Percentiles rank a stretch among this genome's conserved stretches.
Evolutionary conservation across 2,888 invertebrate species (phyloP).

Genomic region (Phaedon cochleariae): DNA sequence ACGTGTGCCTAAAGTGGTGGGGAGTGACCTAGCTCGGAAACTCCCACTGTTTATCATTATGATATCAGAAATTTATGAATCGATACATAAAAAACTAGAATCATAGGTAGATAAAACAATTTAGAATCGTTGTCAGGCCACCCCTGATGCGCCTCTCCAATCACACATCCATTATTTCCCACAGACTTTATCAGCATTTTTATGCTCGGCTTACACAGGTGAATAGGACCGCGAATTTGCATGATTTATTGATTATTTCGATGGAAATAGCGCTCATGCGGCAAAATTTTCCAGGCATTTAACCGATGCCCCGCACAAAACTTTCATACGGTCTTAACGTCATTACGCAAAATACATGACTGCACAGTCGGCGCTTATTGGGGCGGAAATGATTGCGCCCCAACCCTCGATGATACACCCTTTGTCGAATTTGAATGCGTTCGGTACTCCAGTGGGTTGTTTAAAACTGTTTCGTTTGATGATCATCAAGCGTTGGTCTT

Average conservation of each 20-base stretch:
- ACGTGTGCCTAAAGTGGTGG: too few relatives aligned
- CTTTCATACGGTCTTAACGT: slow-evolving; percentile 34
- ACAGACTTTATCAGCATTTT: slow-evolving; percentile 20
- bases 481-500: too few relatives aligned
- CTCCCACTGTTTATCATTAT: too few relatives aligned
- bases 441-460: too few relatives aligned
- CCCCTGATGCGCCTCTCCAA: background rate
- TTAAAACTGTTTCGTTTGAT: too few relatives aligned
- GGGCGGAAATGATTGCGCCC: slow-evolving; percentile 28
- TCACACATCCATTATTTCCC: background rate
- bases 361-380: slow-evolving; percentile 32
- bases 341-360: slow-evolving; percentile 32
- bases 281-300: slow-evolving; percentile 38
- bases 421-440: background rate
- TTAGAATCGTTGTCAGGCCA: too few relatives aligned
- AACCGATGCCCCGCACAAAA: slow-evolving; percentile 33
- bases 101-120: too few relatives aligned
- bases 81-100: too few relatives aligned
- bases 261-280: slow-evolving; percentile 28
- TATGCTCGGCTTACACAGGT: slow-evolving; percentile 17
- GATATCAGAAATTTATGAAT: too few relatives aligned
- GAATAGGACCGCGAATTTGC: slow-evolving; percentile 21
- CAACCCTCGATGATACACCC: slow-evolving; percentile 4
- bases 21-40: too few relatives aligned
- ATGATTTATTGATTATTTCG: slow-evolving; percentile 33